Base-by-base conservation (phyloP, 2,797 vertebrate genomes). In the Epinephelus malabaricus region DNA sequence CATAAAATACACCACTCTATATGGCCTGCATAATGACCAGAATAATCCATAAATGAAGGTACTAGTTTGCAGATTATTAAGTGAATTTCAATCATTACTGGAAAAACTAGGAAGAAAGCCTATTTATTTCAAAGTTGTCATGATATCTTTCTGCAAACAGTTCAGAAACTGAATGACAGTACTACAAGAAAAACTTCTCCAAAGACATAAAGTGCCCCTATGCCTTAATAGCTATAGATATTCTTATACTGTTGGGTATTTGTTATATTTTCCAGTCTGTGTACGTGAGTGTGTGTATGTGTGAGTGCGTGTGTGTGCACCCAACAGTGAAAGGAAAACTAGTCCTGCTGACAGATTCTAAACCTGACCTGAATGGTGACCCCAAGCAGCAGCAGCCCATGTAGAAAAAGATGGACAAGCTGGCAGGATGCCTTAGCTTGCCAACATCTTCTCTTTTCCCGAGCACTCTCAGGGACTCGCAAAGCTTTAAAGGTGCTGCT, bases 351-450 rank as follows among this genome's bases (percentile, higher is more conserved):
- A 92, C 83, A 85, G 83, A 92, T 87, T 90, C 86, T 84, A 72
- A 90, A 77, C 72, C 85, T 92, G 93, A 92, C 94, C 94, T 89
- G 82, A 89, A 83, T 73, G 11, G 53, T 92, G 91, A 94, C 92
- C 91, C 88, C 69, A 30, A 89, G 86, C 90, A 89, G 88, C 84
- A 87, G 88, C 82, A 79, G 82, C 73, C 80, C 84, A 78, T 91
- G 92, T 88, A 90, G 73, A 89, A 85, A 75, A 85, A 92, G 93
- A 93, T 70, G 84, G 93, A 93, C 92, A 91, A 76, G 87, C 87
- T 88, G 90, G 92, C 88, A 89, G 90, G 89, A 84, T 63, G 78
- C 88, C 87, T 72, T 61, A 81, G 83, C 85, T 83, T 87, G 82
- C 83, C 82, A 89, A 86, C 86, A 83, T 88, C 77, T 78, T 85